phyloP scores from a whole-genome alignment of 2,113 vertebrate genomes.

The Erpornis zantholeuca region DNA sequence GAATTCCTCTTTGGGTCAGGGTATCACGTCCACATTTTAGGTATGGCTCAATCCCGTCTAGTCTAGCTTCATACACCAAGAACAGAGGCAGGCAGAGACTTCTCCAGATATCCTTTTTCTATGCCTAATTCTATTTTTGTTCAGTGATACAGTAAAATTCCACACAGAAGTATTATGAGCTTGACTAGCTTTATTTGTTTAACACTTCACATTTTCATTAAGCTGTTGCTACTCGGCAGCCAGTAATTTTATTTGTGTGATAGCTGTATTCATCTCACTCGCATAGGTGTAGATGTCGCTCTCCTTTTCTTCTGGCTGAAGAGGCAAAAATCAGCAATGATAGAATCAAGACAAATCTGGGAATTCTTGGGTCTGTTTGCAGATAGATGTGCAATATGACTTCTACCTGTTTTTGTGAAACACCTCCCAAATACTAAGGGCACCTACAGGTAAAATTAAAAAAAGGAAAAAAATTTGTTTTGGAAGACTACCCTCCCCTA shows the following conservation, averaged over 20 bases:
- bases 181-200: slow-evolving; percentile 68
- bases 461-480: not conserved
- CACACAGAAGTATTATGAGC: slow-evolving; percentile 52
- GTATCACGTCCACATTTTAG: not conserved
- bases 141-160: slow-evolving; percentile 51
- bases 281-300: not conserved
- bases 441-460: not conserved
- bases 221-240: slow-evolving; percentile 54
- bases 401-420: not conserved
- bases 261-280: slow-evolving; percentile 43
- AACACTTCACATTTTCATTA: slow-evolving; percentile 72
- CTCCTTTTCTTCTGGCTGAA: not conserved
- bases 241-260: slow-evolving; percentile 66
- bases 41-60: not conserved
- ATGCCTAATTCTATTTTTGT: slow-evolving; percentile 48
- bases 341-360: not conserved
- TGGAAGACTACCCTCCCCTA: not conserved
- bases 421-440: not conserved
- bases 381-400: not conserved
- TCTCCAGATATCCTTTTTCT: not conserved
- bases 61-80: not conserved
- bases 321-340: not conserved
- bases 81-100: not conserved
- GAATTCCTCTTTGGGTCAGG: not conserved
- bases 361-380: not conserved